Base-by-base conservation (phyloP, 2,888 invertebrate genomes). In the Drosophila yooni region DNA sequence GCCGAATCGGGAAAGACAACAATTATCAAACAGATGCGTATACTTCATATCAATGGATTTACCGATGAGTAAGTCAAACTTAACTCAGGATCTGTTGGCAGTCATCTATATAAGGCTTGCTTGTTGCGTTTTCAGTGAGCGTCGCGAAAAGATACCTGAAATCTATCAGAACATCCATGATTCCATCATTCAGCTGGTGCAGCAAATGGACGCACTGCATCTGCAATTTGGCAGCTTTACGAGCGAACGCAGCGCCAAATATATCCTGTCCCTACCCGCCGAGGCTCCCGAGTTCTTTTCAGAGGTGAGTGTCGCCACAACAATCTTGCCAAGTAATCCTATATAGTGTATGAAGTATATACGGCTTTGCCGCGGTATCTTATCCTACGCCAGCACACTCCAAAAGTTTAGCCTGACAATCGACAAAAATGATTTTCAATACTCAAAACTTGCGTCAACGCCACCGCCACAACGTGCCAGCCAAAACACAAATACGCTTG, bases 1-100 rank as follows among this genome's bases (percentile, higher is more conserved):
- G 97, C 97, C 0, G 97, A 97, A 90, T 96, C 97, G 13, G 97
- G 97, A 0, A 97, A 97, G 92, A 97, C 97, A 0, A 97, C 97
- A 0, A 96, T 97, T 21, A 95, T 97, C 31, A 97, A 97, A 90
- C 97, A 97, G 93, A 97, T 97, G 97, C 96, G 96, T 92, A 97
- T 97, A 82, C 93, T 97, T 50, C 97, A 97, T 89, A 95, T 97
- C 7, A 95, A 96, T 90, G 97, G 96, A 60, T 97, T 96, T 84
- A 94, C 95, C 21, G 94, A 95, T 21, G 94, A 95, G 97, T 97
- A 94, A 94, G 94, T 94, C 40, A 0, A 50, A 25, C 31, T 27
- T 10, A 21, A 7, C 6, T 3, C 21, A 34, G 8, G 0, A 15
- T 29, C 4, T 1, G 8, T 2, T 18, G 1, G 8, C 31, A 18